Conservation (phyloP, 2,797 vertebrate species). For the Bovichtus variegatus region DNA sequence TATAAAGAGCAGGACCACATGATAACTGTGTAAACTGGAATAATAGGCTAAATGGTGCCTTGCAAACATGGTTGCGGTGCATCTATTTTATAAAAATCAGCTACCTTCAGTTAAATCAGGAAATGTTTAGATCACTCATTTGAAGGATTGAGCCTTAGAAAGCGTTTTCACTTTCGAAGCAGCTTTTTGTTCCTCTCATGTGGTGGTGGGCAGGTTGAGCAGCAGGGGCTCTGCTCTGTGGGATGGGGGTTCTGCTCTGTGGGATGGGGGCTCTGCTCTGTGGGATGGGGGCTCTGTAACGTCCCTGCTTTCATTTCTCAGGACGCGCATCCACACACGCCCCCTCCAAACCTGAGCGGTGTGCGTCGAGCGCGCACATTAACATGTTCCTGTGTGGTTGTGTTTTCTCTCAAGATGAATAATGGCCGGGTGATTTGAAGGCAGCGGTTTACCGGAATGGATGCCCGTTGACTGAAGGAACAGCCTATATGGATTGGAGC, state of each 20-base stretch:
- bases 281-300: slow-evolving; percentile 23
- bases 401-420: not conserved
- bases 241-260: slow-evolving; percentile 27
- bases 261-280: slow-evolving; percentile 27
- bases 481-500: slow-evolving; percentile 84
- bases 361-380: slow-evolving; percentile 38
- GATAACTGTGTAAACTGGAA: not conserved
- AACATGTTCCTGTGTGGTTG: slow-evolving; percentile 8
- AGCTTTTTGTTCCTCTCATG: not conserved
- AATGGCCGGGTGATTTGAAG: slow-evolving; percentile 57
- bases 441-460: slow-evolving; percentile 57
- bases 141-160: not conserved
- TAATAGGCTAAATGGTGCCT: not conserved
- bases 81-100: not conserved
- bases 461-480: slow-evolving; percentile 62
- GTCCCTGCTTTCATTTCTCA: slow-evolving; percentile 18
- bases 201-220: slow-evolving; percentile 37
- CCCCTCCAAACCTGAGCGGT: slow-evolving; percentile 43
- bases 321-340: slow-evolving; percentile 53
- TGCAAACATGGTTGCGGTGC: not conserved
- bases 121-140: not conserved
- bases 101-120: not conserved
- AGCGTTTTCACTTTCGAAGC: not conserved
- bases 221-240: slow-evolving; percentile 47
- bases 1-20: not conserved